phyloP scores from a whole-genome alignment of 2,113 vertebrate genomes.

The Perca fluviatilis region DNA sequence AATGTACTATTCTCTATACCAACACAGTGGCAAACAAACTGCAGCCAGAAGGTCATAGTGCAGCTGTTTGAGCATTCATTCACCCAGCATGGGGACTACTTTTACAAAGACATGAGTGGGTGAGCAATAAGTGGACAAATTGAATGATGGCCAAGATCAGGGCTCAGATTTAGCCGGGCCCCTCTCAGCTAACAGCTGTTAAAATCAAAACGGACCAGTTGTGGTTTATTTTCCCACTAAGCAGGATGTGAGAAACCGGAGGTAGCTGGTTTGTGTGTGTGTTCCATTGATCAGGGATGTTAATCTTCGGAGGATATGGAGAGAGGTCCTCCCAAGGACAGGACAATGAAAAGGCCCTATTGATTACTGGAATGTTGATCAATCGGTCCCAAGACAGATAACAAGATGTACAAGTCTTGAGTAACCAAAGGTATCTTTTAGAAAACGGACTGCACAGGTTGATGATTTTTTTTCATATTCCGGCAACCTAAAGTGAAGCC shows the following conservation, averaged over 20 bases:
- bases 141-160: conserved; percentile 67
- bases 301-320: conserved; percentile 74
- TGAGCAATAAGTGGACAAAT: conserved; percentile 66
- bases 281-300: conserved; percentile 74
- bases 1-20: conserved; percentile 6
- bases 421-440: conserved; percentile 64
- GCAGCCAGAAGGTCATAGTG: conserved; percentile 55
- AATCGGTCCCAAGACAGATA: conserved; percentile 71
- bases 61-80: conserved; percentile 66
- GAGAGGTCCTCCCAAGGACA: conserved; percentile 80
- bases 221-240: conserved; percentile 61
- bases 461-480: conserved; percentile 33
- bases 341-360: conserved; percentile 74
- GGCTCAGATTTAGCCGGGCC: conserved; percentile 64
- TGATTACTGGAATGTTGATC: conserved; percentile 73
- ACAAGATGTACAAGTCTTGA: conserved; percentile 74
- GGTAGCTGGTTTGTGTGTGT: conserved; percentile 57
- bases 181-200: conserved; percentile 74
- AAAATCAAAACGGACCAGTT: conserved; percentile 62
- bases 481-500: conserved; percentile 9
- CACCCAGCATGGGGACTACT: conserved; percentile 37
- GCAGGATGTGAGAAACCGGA: conserved; percentile 41
- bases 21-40: conserved; percentile 38
- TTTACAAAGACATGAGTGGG: conserved; percentile 62
- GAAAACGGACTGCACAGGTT: conserved; percentile 43